phyloP scores from a whole-genome alignment of 1,140 invertebrate species.

The Drosophila ercepeae region DNA sequence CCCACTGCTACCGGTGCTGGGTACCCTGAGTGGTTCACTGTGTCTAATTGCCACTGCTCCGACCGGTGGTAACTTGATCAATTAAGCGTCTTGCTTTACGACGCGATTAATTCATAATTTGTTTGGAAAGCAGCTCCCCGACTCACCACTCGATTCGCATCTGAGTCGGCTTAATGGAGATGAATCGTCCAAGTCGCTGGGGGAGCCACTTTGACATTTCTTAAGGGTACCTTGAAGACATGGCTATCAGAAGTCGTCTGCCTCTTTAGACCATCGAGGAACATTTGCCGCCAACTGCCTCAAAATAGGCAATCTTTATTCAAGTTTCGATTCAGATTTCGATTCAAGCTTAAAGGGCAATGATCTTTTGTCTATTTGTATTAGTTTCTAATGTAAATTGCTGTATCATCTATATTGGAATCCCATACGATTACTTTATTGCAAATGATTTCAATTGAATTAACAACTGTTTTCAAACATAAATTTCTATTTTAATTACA shows the following conservation, averaged over 20 bases:
- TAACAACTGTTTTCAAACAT: too few species aligned
- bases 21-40: slow-evolving; percentile 5
- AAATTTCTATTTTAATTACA: too few species aligned
- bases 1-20: slow-evolving; percentile 41
- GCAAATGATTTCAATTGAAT: too few species aligned
- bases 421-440: too few species aligned
- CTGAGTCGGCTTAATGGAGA: slow-evolving; percentile 32
- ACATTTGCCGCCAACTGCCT: slow-evolving; percentile 12
- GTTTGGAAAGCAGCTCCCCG: slow-evolving; percentile 33
- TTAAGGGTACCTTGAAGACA: slow-evolving; percentile 1
- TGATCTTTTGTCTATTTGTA: too few species aligned
- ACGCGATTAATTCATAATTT: slow-evolving; percentile 66
- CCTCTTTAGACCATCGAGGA: neutral
- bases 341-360: neutral
- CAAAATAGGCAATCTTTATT: slow-evolving; percentile 48
- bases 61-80: slow-evolving; percentile 66
- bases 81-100: slow-evolving; percentile 65
- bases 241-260: neutral
- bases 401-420: too few species aligned
- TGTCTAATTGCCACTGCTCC: slow-evolving; percentile 42
- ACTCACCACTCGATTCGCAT: slow-evolving; percentile 7
- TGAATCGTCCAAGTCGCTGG: slow-evolving; percentile 39
- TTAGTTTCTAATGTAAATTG: too few species aligned
- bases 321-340: neutral
- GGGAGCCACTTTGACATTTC: slow-evolving; percentile 32